Evolutionary conservation across 2,797 vertebrate genomes (phyloP), one percentile per base, ranked within the genome.

Genomic region (Geotrypetes seraphini): DNA sequence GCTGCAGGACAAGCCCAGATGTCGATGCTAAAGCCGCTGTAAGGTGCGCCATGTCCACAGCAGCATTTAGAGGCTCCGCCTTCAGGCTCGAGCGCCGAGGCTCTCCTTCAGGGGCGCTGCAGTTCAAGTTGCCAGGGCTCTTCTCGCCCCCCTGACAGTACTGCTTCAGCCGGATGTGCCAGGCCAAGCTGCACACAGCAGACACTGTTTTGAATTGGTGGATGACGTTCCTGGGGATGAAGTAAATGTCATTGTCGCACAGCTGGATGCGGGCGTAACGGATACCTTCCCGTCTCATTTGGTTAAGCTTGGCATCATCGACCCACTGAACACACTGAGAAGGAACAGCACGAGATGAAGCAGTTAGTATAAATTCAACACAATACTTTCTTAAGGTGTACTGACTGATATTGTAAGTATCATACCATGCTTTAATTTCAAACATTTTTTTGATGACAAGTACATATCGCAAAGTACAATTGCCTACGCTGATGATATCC

Each of bases 121-220:
- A 79, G 6, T 38, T 47, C 14, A 78, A 74, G 40, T 66, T 24
- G 39, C 66, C 67, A 29, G 70, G 72, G 53, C 74, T 40, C 35
- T 60, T 44, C 32, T 76, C 64, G 47, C 60, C 82, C 5, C 75
- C 73, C 0, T 79, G 56, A 18, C 90, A 84, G 64, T 97, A 97
- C 50, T 88, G 90, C 55, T 85, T 88, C 48, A 99, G 91, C 50
- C 95, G 86, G 66, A 99, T 91, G 69, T 99, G 95, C 95, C 95
- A 99, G 28, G 95, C 95, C 53, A 99, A 80, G 77, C 95, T 99
- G 76, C 94, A 99, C 34, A 99, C 95, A 1, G 95, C 95, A 1
- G 95, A 98, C 64, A 98, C 92, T 0, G 95, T 99, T 83, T 97
- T 97, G 63, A 99, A 99, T 73, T 99, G 95, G 72, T 99, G 95